These are phyloP conservation scores for Lasioglossum calceatum DNA, from an alignment of 2,888 invertebrate genomes.

Conservation along the genomic window DNA sequence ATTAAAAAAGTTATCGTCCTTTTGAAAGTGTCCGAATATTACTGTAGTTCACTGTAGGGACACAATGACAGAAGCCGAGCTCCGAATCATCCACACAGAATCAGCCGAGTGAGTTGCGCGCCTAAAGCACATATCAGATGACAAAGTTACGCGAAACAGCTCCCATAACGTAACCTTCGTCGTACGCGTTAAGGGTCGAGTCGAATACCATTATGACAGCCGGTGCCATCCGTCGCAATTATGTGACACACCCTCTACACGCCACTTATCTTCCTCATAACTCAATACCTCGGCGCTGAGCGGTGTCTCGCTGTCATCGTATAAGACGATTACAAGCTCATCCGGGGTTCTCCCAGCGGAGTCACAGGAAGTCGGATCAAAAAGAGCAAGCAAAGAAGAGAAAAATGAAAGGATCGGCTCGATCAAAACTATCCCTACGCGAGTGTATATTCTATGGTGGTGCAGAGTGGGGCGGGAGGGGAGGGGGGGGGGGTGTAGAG, in stretches of 20 bases:
- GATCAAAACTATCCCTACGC: not conserved
- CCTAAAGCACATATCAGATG: not conserved
- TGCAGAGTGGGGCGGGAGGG: not conserved
- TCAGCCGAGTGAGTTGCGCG: not conserved
- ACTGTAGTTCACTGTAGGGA: too few relatives aligned
- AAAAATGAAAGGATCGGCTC: not conserved
- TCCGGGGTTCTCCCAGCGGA: not conserved
- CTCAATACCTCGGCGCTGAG: not conserved
- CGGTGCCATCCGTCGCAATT: constrained; percentile 4
- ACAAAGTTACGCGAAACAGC: not conserved
- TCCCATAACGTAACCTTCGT: not conserved
- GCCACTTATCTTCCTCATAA: constrained; percentile 3
- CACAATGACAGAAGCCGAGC: too few relatives aligned
- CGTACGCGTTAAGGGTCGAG: not conserved
- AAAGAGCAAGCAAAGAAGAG: not conserved
- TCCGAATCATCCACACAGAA: not conserved
- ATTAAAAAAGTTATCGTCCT: too few relatives aligned
- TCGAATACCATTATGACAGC: constrained; percentile 4
- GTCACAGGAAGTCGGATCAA: not conserved
- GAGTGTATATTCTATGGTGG: constrained; percentile 10
- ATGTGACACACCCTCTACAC: not conserved
- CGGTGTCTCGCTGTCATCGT: not conserved
- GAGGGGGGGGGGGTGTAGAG: not conserved
- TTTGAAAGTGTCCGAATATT: too few relatives aligned
- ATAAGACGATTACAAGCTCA: constrained; percentile 4